Evolutionary conservation across 2,113 vertebrate species (phyloP).

Genomic region (Megaptera novaeangliae): DNA sequence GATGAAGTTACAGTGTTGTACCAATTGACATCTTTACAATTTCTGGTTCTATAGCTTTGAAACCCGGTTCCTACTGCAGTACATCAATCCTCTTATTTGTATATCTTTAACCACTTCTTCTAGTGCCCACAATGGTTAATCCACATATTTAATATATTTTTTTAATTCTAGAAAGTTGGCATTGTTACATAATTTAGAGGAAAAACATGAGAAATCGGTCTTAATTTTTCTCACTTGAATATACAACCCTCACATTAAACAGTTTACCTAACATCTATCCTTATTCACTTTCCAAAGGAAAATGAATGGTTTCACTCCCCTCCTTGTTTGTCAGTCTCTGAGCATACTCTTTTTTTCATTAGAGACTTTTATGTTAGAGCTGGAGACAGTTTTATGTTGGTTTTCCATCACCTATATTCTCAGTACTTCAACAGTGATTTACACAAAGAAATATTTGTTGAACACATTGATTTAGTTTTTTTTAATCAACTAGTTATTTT

Average conservation of each 20-base stretch:
- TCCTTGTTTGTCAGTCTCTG: not conserved
- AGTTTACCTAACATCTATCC: not conserved
- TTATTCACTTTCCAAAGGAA: not conserved
- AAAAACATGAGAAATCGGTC: not conserved
- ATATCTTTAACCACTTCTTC: not conserved
- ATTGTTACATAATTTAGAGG: not conserved
- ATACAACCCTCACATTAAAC: not conserved
- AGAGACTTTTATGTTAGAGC: not conserved
- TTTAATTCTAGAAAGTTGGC: not conserved
- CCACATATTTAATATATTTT: not conserved
- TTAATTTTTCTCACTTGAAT: not conserved
- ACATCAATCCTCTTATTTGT: no score
- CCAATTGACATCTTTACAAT: not conserved
- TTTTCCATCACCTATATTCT: not conserved
- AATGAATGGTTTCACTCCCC: rapidly evolving
- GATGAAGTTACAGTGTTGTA: not conserved
- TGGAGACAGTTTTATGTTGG: not conserved
- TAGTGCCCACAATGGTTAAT: not conserved
- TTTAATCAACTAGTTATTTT: not conserved
- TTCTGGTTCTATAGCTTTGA: not conserved
- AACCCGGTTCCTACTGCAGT: not conserved
- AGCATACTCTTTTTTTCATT: not conserved
- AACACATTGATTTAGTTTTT: not conserved
- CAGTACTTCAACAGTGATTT: not conserved
- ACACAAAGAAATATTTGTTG: not conserved